Conservation (phyloP, 1,140 invertebrate genomes). For the Panagrolaimus sp. region DNA sequence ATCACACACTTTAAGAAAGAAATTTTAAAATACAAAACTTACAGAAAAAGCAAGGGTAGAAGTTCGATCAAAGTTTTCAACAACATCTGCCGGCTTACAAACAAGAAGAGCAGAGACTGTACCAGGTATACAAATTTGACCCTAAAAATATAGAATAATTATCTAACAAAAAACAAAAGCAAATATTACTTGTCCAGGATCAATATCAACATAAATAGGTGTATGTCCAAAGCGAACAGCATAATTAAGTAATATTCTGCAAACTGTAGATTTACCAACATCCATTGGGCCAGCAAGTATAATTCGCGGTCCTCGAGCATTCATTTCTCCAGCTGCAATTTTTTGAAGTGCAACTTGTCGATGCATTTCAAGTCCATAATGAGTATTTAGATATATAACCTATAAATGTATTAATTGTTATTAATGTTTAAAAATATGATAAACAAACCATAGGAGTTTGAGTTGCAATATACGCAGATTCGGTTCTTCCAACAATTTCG, state of each 20-base stretch:
- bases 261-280: conserved; percentile 91
- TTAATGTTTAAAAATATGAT: neutral
- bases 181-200: conserved; percentile 77
- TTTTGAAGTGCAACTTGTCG: conserved; percentile 72
- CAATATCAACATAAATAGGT: conserved; percentile 86
- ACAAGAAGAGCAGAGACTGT: conserved; percentile 49
- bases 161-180: neutral
- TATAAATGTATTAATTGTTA: conserved; percentile 59
- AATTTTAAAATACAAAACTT: conserved; percentile 21
- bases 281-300: conserved; percentile 89
- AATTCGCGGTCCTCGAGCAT: conserved; percentile 63
- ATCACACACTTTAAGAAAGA: neutral
- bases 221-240: conserved; percentile 75
- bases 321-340: conserved; percentile 58
- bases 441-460: conserved; percentile 56
- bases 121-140: conserved; percentile 48
- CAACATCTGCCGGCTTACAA: conserved; percentile 49
- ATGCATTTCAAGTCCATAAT: conserved; percentile 84
- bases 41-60: conserved; percentile 45
- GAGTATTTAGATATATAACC: conserved; percentile 88
- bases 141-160: conserved; percentile 28
- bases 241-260: conserved; percentile 84
- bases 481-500: conserved; percentile 64
- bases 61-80: conserved; percentile 51
- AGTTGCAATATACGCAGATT: conserved; percentile 52